Percentiles rank a stretch among this genome's conserved stretches.
phyloP scores from a whole-genome alignment of 2,797 vertebrate species.

The Mus caroli region DNA sequence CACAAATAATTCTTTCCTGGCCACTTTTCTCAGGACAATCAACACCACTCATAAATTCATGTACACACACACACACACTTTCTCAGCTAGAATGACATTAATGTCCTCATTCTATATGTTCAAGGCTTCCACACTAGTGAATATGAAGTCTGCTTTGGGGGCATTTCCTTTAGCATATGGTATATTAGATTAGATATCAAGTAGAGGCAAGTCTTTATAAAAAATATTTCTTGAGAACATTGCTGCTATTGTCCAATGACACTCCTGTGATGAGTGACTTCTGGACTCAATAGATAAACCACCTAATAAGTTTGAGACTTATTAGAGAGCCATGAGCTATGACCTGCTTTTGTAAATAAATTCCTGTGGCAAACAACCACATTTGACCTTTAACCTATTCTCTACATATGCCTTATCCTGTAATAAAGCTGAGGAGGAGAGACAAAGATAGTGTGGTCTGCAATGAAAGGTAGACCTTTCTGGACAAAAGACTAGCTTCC shows the following conservation, averaged over 20 bases:
- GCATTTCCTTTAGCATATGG: not conserved
- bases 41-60: not conserved
- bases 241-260: not conserved
- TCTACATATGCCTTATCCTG: not conserved
- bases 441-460: not conserved
- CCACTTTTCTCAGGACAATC: not conserved
- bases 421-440: not conserved
- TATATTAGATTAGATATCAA: not conserved
- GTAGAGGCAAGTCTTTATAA: not conserved
- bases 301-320: not conserved
- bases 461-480: not conserved
- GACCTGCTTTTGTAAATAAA: constrained; percentile 45
- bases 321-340: not conserved
- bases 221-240: not conserved
- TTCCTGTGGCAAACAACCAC: not conserved
- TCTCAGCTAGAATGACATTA: not conserved
- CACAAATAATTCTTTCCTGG: not conserved
- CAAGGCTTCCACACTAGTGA: not conserved
- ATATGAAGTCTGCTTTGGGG: not conserved
- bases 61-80: not conserved
- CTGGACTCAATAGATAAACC: not conserved
- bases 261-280: not conserved
- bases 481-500: not conserved
- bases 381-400: not conserved
- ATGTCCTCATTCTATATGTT: constrained; percentile 35